Conservation (phyloP, 2,113 vertebrate species). For the Nesoenas mayeri region DNA sequence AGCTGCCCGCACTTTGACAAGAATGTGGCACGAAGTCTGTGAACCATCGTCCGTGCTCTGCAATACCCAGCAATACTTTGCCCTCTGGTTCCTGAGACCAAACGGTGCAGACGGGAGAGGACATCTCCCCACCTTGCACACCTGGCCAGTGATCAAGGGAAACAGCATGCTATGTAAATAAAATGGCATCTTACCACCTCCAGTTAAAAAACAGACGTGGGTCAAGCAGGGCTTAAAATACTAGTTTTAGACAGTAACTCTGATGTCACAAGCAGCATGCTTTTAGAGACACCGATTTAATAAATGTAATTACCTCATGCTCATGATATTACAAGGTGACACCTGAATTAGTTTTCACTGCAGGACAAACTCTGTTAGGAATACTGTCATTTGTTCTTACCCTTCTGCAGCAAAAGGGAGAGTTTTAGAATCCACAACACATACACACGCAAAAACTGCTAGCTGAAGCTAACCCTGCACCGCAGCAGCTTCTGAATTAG, state of each 20-base stretch:
- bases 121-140: background rate
- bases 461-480: conserved; percentile 62
- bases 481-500: conserved; percentile 50
- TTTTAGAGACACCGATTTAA: background rate
- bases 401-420: background rate
- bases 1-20: no score
- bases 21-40: no score
- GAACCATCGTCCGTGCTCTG: background rate
- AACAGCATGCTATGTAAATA: background rate
- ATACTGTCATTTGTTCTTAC: background rate
- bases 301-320: background rate
- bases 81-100: background rate
- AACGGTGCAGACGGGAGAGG: accelerated
- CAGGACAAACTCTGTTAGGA: conserved; percentile 9
- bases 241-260: background rate
- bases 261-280: background rate
- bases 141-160: background rate
- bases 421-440: background rate
- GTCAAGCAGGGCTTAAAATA: background rate
- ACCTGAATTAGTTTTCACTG: background rate
- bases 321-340: background rate
- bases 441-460: background rate
- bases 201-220: background rate
- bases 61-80: background rate
- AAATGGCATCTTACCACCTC: background rate